Percentiles rank a stretch among this genome's conserved stretches.
Evolutionary conservation across 2,888 invertebrate genomes (phyloP).

Genomic region (Pollenia angustigena): DNA sequence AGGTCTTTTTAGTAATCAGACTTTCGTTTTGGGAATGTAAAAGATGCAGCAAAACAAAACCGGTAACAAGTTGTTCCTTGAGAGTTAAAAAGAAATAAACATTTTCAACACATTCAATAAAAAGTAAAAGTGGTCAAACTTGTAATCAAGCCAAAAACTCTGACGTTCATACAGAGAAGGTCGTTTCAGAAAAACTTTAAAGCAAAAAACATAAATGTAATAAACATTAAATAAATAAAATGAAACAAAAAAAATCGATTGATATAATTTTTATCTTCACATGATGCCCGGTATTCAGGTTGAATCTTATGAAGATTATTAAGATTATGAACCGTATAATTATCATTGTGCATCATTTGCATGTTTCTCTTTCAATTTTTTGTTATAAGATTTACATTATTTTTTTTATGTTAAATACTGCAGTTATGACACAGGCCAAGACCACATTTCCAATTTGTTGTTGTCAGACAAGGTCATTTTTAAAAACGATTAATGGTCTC

Average conservation of each 20-base stretch:
- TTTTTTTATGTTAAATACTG: background rate
- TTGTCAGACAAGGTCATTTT: constrained; percentile 51
- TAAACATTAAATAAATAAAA: constrained; percentile 23
- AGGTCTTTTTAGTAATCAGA: background rate
- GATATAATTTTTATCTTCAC: background rate
- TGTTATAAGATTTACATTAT: background rate
- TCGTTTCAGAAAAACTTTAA: background rate
- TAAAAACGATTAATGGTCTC: too few relatives aligned
- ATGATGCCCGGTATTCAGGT: background rate
- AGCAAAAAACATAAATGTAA: constrained; percentile 15
- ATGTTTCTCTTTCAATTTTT: background rate
- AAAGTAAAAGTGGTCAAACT: constrained; percentile 81
- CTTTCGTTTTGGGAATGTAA: background rate
- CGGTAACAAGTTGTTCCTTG: constrained; percentile 17
- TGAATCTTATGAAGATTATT: background rate
- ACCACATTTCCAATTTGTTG: background rate
- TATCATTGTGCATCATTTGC: background rate
- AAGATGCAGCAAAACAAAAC: constrained; percentile 51
- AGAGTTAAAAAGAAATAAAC: constrained; percentile 29
- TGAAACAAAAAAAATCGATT: constrained; percentile 14
- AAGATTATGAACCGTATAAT: background rate
- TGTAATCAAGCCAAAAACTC: constrained; percentile 48
- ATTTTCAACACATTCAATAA: constrained; percentile 59
- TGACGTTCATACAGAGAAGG: background rate
- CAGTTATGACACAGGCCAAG: background rate